Conservation (phyloP, 2,797 vertebrate genomes). For the Pseudochaenichthys georgianus region DNA sequence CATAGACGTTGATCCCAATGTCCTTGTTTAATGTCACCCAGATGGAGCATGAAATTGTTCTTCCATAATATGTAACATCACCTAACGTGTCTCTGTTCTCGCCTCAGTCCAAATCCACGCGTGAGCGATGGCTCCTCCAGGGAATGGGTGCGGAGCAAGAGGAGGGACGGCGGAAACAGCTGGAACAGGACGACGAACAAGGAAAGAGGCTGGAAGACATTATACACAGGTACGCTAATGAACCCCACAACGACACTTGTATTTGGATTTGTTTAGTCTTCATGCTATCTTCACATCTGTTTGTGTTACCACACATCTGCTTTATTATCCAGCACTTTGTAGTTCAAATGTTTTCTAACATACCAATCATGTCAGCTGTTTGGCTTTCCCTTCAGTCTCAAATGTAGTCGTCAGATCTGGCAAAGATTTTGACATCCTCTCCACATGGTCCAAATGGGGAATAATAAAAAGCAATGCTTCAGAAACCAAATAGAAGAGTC, state of each 20-base stretch:
- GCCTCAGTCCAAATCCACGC: slow-evolving; percentile 94
- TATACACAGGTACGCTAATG: slow-evolving; percentile 88
- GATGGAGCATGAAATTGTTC: background rate
- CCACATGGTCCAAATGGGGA: background rate
- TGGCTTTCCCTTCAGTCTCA: background rate
- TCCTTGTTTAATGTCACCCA: too few relatives aligned
- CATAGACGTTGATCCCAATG: too few relatives aligned
- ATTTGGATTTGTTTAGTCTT: slow-evolving; percentile 14
- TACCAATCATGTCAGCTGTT: slow-evolving; percentile 4
- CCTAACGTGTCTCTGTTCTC: slow-evolving; percentile 19
- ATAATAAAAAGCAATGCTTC: background rate
- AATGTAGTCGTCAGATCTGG: background rate
- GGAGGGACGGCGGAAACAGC: slow-evolving; percentile 89
- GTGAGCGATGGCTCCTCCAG: slow-evolving; percentile 97
- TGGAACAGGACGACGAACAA: slow-evolving; percentile 93
- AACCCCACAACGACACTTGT: background rate
- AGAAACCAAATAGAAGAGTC: background rate
- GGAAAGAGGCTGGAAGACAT: slow-evolving; percentile 92
- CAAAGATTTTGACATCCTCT: background rate
- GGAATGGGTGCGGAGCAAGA: slow-evolving; percentile 91
- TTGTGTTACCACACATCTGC: slow-evolving; percentile 17
- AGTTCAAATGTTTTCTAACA: background rate
- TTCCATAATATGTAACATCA: background rate
- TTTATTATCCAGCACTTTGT: background rate
- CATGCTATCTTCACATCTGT: slow-evolving; percentile 1